phyloP scores from a whole-genome alignment of 2,113 vertebrate species.

The Alouatta palliata region DNA sequence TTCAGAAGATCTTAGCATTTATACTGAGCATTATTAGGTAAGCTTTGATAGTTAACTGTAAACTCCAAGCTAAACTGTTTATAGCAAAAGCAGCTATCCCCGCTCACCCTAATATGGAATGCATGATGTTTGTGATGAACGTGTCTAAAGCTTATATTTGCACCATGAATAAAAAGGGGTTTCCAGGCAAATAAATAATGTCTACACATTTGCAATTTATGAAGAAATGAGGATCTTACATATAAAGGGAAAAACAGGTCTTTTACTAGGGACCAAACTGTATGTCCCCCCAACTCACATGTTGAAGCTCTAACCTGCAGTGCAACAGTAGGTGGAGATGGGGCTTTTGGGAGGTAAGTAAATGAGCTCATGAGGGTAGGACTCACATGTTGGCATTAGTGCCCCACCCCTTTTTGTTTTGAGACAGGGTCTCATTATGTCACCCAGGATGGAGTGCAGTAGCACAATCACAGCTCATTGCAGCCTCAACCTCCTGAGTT shows the following conservation, averaged over 20 bases:
- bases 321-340: background rate
- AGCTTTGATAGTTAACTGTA: conserved; percentile 4
- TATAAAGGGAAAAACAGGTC: background rate
- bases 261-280: background rate
- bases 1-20: conserved; percentile 21
- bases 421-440: too few species aligned
- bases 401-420: too few species aligned
- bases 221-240: background rate
- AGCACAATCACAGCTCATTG: too few species aligned
- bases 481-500: too few species aligned
- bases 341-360: background rate
- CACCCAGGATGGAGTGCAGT: too few species aligned
- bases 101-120: background rate
- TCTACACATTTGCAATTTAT: background rate
- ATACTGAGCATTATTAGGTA: background rate
- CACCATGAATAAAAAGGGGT: background rate
- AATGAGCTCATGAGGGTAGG: background rate
- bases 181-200: background rate
- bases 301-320: background rate
- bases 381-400: background rate
- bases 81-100: background rate
- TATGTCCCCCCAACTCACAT: background rate
- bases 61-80: background rate
- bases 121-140: background rate
- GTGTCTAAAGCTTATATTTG: conserved; percentile 24